Base-by-base conservation (phyloP, 2,797 vertebrate species). In the Neomorphus geoffroyi region DNA sequence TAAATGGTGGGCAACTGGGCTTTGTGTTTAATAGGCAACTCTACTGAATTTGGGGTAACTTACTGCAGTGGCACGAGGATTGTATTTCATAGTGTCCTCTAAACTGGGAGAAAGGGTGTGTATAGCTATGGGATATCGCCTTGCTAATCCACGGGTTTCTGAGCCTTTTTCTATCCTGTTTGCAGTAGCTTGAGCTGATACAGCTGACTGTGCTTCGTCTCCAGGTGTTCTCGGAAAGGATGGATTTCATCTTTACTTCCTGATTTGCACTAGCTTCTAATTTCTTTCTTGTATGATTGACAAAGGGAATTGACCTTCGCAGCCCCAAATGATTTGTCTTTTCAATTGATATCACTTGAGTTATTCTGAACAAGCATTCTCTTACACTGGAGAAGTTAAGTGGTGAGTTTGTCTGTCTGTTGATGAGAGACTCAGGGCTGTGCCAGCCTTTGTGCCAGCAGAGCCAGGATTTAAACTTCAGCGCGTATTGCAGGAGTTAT, bases 401-500 rank as follows among this genome's bases (percentile, higher is more conserved):
- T 66, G 80, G 92, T 65, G 26, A 66, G 79, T 90, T 53, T 66
- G 83, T 90, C 82, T 69, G 80, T 72, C 51, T 88, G 66, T 86
- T 0, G 7, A 39, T 46, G 93, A 78, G 94, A 72, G 62, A 51
- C 86, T 86, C 77, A n/a, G 93, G 83, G 16, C 62, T 0, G 5
- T 94, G 92, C 90, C 93, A 95, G 3, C 74, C 78, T 66, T 51
- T 93, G 5, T 19, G 65, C 51, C 80, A 74, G 61, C 72, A 71
- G 90, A 85, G 93, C 84, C 67, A 39, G 18, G 61, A 53, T 51
- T 95, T 88, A 53, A 89, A 83, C 86, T 83, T 80, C 81, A 90
- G 84, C 90, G 65, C 86, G 58, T 83, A 91, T 88, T 95, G 88
- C 91, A 18, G 1, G 41, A 61, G 92, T 94, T 96, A 93, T 95